Base-by-base conservation (phyloP, 2,888 invertebrate species). In the Clitarchus hookeri region DNA sequence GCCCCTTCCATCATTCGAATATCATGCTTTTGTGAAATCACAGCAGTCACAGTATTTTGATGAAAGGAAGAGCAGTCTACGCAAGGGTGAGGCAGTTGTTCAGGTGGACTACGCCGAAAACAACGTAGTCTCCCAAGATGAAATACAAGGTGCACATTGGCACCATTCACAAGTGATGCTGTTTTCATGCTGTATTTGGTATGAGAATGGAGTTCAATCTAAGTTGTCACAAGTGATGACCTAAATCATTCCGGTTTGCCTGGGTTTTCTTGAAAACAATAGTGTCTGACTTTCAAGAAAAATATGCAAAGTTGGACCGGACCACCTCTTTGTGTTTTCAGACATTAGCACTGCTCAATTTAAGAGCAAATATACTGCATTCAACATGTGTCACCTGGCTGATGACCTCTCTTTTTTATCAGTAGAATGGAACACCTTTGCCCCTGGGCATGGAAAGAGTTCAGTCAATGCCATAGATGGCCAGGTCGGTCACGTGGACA, bases 361-460 rank as follows among this genome's bases (percentile, higher is more conserved):
- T 19, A 78, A 78, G 26, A 78, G 78, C 11, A 78, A 78, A 36
- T 36, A 54, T 77, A 85, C 54, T 26, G 79, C 44, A 23, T 12
- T 80, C 23, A 85, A 80, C n/a, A 23, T 82, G 19, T 27, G 44
- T 19, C 0, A 36, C 16, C 27, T 84, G 36, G 84, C 84, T 77
- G 23, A 78, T 84, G 36, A 84, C 26, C 65, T 84, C 19, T 26
- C 25, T 84, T 4, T 84, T 0, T 3, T 27, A 19, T 9, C 26
- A 27, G 77, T 65, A 6, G 19, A 84, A 54, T 78, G 78, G 78
- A 11, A 36, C 27, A 8, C 84, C 25, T 84, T 65, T 77, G 77
- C 84, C 23, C 77, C 78, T 77, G 77, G 78, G 6, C 84, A 84
- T 78, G 84, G 78, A 26, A 77, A 84, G 44, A 12, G 36, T 36